Conservation (phyloP, 2,797 vertebrate genomes). For the Bovichtus variegatus region DNA sequence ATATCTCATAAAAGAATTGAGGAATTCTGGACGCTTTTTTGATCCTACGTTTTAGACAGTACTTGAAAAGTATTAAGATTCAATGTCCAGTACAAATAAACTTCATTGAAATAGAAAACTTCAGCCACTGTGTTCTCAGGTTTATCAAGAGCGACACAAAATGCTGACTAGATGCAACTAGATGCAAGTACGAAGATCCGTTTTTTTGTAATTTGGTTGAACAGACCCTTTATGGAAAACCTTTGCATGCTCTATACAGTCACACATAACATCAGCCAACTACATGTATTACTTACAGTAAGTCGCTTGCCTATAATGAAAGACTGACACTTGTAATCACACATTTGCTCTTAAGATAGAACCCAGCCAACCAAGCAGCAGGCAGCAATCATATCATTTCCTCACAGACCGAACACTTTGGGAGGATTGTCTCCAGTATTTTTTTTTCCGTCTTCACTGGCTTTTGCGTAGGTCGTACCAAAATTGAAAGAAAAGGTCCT, state of each 20-base stretch:
- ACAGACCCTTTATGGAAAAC: background rate
- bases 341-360: conserved; percentile 74
- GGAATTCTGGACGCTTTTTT: background rate
- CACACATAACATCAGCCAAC: conserved; percentile 15
- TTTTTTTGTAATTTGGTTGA: conserved; percentile 12
- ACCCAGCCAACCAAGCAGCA: conserved; percentile 49
- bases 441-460: conserved; percentile 34
- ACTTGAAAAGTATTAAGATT: background rate
- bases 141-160: background rate
- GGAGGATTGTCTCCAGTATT: conserved; percentile 29
- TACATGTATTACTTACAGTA: conserved; percentile 53
- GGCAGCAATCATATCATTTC: conserved; percentile 72
- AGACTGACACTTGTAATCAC: conserved; percentile 76
- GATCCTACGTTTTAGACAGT: background rate
- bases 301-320: conserved; percentile 69
- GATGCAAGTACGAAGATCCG: background rate
- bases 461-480: conserved; percentile 43
- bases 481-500: conserved; percentile 69
- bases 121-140: background rate
- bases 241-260: conserved; percentile 10
- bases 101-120: background rate
- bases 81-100: background rate
- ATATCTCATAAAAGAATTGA: background rate
- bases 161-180: background rate
- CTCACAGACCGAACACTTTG: conserved; percentile 53